phyloP scores from a whole-genome alignment of 2,113 vertebrate genomes.

The Siphamia tubifer region DNA sequence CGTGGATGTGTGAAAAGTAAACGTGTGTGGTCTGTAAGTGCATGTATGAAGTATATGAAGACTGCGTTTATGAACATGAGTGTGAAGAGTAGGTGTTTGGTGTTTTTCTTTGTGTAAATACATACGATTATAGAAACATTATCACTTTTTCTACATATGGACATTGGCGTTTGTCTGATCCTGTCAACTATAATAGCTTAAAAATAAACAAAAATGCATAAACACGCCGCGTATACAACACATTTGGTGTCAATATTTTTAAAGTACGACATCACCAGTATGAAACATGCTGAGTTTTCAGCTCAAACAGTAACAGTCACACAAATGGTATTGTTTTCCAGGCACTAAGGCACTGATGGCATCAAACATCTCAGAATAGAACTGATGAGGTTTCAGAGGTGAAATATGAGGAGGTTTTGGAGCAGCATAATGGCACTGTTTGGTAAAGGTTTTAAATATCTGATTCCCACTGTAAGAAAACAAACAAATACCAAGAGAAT shows the following conservation, averaged over 20 bases:
- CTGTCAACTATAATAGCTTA: too few relatives aligned
- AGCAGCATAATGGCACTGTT: slow-evolving; percentile 28
- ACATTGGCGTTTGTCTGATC: neutral
- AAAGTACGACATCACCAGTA: neutral
- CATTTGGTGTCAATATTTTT: neutral
- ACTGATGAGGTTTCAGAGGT: slow-evolving; percentile 48
- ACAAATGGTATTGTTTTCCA: slow-evolving; percentile 26
- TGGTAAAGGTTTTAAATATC: neutral
- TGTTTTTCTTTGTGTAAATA: neutral
- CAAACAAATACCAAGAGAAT: neutral
- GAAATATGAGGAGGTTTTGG: slow-evolving; percentile 34
- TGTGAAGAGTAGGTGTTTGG: neutral
- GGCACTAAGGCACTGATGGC: slow-evolving; percentile 7
- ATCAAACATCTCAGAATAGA: slow-evolving; percentile 50
- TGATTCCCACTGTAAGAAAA: neutral
- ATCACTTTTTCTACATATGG: neutral
- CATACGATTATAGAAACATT: neutral
- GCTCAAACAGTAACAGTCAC: neutral
- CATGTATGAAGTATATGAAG: neutral
- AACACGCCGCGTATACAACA: too few relatives aligned
- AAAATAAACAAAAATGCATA: too few relatives aligned
- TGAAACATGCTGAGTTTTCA: neutral
- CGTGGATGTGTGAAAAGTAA: slow-evolving; percentile 16
- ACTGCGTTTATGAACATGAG: neutral
- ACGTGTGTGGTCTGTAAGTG: neutral